Evolutionary conservation across 2,888 invertebrate species (phyloP).

Genomic region (Plebejus melissa): DNA sequence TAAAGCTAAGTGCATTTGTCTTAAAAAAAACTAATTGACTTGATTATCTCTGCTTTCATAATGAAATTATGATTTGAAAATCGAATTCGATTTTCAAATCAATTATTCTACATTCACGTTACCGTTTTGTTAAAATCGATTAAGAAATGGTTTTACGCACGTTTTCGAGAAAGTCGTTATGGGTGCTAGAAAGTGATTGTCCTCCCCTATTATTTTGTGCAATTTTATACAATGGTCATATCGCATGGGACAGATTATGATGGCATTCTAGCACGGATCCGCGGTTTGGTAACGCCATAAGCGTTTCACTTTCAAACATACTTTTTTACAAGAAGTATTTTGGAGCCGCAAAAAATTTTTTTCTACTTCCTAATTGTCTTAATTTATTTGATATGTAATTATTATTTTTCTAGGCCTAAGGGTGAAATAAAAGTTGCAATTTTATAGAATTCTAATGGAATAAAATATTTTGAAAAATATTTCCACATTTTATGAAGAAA

Average conservation of each 20-base stretch:
- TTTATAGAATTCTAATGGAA: no score
- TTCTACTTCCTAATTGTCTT: not conserved
- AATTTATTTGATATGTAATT: not conserved
- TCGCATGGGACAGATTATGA: constrained; percentile 25
- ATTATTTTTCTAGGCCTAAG: not conserved
- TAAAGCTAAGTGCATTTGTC: not conserved
- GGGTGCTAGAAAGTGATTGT: constrained; percentile 61
- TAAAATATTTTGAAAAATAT: no score
- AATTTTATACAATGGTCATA: constrained; percentile 27
- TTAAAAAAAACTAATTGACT: constrained; percentile 35
- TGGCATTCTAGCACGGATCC: constrained; percentile 26
- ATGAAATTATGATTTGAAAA: constrained; percentile 45
- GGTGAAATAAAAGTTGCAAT: no score
- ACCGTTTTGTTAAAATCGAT: constrained; percentile 69
- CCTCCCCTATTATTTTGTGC: constrained; percentile 32
- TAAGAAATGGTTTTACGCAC: constrained; percentile 63
- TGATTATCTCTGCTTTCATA: constrained; percentile 47
- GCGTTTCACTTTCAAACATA: not conserved
- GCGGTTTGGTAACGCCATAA: not conserved
- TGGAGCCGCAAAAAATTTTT: not conserved
- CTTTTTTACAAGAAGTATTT: not conserved
- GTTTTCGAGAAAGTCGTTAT: constrained; percentile 63
- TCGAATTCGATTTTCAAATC: constrained; percentile 39
- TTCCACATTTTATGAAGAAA: no score
- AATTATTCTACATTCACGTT: constrained; percentile 67